phyloP scores from a whole-genome alignment of 2,113 vertebrate species.

The Microcebus tavaratra region DNA sequence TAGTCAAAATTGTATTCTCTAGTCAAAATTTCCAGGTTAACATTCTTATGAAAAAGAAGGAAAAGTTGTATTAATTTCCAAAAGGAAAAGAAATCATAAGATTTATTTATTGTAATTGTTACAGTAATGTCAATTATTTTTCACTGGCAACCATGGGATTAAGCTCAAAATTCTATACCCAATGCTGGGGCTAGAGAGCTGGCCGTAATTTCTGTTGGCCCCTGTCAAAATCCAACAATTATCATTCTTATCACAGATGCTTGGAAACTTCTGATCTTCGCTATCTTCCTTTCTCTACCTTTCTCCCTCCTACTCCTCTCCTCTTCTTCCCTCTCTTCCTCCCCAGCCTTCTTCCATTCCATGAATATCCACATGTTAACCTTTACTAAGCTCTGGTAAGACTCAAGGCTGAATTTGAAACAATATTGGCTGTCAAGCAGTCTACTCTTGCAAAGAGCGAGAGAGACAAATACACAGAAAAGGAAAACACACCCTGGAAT shows the following conservation, averaged over 20 bases:
- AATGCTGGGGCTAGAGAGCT: not conserved
- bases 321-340: not conserved
- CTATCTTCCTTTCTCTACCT: not conserved
- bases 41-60: not conserved
- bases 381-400: not conserved
- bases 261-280: not conserved
- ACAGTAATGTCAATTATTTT: constrained; percentile 1
- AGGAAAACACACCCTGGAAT: not conserved
- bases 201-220: not conserved
- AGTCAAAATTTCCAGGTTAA: constrained; percentile 29
- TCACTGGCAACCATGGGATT: not conserved
- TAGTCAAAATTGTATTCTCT: not conserved
- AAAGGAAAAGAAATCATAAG: not conserved
- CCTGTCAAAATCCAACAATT: not conserved
- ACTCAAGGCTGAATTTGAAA: not conserved
- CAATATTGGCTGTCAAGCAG: not conserved
- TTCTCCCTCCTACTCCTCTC: not conserved
- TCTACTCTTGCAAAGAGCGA: not conserved
- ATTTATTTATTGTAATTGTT: not conserved
- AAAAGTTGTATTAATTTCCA: not conserved
- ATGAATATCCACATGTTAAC: not conserved
- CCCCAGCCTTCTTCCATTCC: not conserved
- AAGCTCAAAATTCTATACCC: not conserved
- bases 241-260: not conserved
- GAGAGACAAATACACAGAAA: not conserved